A percentile compares a stretch with the other conserved stretches of the same genome.
Evolutionary conservation across 1,140 invertebrate species (phyloP).

Genomic region (Drosophila cardini): DNA sequence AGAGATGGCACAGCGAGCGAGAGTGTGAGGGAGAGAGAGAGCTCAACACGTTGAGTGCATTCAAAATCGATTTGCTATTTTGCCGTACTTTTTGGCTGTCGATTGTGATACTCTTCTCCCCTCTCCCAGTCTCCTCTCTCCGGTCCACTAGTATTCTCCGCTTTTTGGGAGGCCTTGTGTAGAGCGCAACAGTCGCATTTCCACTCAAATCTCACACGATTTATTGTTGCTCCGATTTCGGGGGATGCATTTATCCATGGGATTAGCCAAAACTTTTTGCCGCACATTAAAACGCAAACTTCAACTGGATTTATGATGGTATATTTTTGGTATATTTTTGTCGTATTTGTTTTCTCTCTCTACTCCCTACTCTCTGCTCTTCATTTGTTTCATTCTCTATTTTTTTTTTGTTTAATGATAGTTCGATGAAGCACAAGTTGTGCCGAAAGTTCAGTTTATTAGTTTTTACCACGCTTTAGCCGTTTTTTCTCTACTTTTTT

Average conservation of each 20-base stretch:
- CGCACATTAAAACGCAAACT: slow-evolving; percentile 60
- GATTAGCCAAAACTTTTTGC: slow-evolving; percentile 65
- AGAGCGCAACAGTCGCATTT: slow-evolving; percentile 53
- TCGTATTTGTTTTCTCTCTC: slow-evolving; percentile 8
- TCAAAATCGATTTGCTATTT: slow-evolving; percentile 70
- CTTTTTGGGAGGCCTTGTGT: slow-evolving; percentile 8
- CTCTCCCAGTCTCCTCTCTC: neutral
- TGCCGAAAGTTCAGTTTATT: slow-evolving; percentile 57
- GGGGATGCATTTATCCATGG: slow-evolving; percentile 35
- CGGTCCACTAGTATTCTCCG: neutral
- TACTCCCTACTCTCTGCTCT: neutral
- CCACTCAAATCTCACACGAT: slow-evolving; percentile 43
- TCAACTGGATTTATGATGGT: slow-evolving; percentile 60
- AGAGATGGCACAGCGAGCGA: neutral
- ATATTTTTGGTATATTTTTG: slow-evolving; percentile 6
- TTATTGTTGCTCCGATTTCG: slow-evolving; percentile 53
- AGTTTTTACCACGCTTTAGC: slow-evolving; percentile 54
- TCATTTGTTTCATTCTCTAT: neutral
- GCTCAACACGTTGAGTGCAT: slow-evolving; percentile 42
- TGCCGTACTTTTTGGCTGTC: slow-evolving; percentile 39
- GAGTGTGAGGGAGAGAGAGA: neutral
- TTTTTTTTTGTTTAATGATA: slow-evolving; percentile 33
- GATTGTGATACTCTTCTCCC: slow-evolving; percentile 32
- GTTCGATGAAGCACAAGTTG: slow-evolving; percentile 48
- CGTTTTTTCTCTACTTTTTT: slow-evolving; percentile 35